Conservation (phyloP, 1,140 invertebrate genomes). For the Heterodera schachtii region DNA sequence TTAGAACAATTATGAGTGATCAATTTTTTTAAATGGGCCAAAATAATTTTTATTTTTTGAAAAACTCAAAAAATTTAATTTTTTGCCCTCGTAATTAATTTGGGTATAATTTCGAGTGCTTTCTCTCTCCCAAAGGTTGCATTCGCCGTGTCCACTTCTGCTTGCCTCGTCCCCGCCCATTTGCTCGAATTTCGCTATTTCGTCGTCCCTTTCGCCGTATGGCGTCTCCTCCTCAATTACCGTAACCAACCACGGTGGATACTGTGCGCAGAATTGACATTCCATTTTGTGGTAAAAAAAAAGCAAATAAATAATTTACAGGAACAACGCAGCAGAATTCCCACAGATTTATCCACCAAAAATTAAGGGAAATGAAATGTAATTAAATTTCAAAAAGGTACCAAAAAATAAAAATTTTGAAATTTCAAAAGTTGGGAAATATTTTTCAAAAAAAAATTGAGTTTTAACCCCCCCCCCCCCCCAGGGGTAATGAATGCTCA, state of each 20-base stretch:
- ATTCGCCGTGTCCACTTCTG: conserved; percentile 72
- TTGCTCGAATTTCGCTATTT: conserved; percentile 92
- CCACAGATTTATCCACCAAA: no score
- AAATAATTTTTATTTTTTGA: no score
- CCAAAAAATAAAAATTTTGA: no score
- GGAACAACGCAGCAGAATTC: no score
- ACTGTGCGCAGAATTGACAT: conserved; percentile 66
- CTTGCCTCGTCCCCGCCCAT: conserved; percentile 78
- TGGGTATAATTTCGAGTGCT: neutral
- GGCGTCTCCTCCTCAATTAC: conserved; percentile 68
- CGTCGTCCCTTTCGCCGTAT: conserved; percentile 84
- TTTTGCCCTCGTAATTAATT: neutral
- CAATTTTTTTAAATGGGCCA: no score
- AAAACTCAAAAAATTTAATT: neutral
- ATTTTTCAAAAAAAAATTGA: no score
- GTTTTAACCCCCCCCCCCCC: no score
- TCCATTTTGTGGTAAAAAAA: conserved; percentile 8
- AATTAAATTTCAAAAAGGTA: no score
- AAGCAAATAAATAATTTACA: neutral
- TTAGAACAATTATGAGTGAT: no score
- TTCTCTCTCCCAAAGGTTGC: conserved; percentile 9
- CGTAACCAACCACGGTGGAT: neutral
- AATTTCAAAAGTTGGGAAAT: no score
- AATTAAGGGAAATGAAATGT: no score
- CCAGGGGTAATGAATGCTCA: no score